Conservation (phyloP, 2,113 vertebrate genomes). For the Rhipidura dahli region DNA sequence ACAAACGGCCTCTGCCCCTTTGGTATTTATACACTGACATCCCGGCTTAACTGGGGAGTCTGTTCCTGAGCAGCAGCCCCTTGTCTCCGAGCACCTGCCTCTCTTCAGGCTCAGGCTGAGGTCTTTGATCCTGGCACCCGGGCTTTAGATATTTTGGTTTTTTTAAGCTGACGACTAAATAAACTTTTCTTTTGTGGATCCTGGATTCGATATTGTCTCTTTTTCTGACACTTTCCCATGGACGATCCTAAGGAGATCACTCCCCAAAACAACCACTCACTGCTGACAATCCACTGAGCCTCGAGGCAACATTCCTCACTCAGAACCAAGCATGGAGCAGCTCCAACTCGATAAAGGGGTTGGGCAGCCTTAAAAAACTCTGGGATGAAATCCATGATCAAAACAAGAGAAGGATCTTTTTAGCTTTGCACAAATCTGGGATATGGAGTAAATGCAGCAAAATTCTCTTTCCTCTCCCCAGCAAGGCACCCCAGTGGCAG, state of each 20-base stretch:
- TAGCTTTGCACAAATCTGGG: background rate
- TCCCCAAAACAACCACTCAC: accelerated
- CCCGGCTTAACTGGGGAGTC: too few relatives aligned
- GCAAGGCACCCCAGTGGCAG: background rate
- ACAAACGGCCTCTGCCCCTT: too few relatives aligned
- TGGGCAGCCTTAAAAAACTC: background rate
- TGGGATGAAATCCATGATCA: background rate
- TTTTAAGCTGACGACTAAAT: too few relatives aligned
- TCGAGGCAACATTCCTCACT: background rate
- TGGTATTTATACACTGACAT: too few relatives aligned
- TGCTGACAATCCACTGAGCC: background rate
- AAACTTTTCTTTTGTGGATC: too few relatives aligned
- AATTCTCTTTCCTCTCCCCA: background rate
- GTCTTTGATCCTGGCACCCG: too few relatives aligned
- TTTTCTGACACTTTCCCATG: too few relatives aligned
- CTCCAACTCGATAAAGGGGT: background rate
- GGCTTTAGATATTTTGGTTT: too few relatives aligned
- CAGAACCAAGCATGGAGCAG: background rate
- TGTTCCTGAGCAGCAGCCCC: too few relatives aligned
- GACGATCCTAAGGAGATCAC: background rate
- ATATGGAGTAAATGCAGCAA: background rate
- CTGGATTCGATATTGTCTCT: too few relatives aligned
- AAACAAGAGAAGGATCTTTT: background rate
- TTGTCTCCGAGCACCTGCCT: too few relatives aligned
- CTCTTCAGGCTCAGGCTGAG: too few relatives aligned